A percentile compares a stretch with the other conserved stretches of the same genome.
phyloP scores from a whole-genome alignment of 2,888 invertebrate genomes.

The Geotrupes spiniger region DNA sequence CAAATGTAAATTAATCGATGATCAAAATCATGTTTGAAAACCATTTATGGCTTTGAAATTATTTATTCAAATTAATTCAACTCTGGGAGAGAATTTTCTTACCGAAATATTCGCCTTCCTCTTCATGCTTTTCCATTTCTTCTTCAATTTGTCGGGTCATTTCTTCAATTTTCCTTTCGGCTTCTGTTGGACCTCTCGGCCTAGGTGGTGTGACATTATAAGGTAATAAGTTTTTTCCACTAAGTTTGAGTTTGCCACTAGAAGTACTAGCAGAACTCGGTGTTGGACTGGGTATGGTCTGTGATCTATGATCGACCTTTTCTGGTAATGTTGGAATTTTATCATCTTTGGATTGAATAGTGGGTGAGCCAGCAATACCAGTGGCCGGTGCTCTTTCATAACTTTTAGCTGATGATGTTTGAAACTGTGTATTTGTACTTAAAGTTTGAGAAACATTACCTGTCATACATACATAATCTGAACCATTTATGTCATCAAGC shows the following conservation, averaged over 20 bases:
- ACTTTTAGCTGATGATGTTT: conserved; percentile 47
- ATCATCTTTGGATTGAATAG: conserved; percentile 40
- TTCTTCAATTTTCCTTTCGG: conserved; percentile 90
- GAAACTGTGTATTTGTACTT: conserved; percentile 50
- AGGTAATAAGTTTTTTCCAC: conserved; percentile 71
- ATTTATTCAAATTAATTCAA: too few species aligned
- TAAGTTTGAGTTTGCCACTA: conserved; percentile 52
- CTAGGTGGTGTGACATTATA: conserved; percentile 87
- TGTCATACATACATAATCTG: conserved; percentile 83
- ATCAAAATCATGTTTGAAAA: too few species aligned
- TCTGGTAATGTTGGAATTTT: conserved; percentile 41
- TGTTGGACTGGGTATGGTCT: conserved; percentile 63
- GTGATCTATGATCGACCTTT: conserved; percentile 45
- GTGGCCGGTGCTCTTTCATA: conserved; percentile 49
- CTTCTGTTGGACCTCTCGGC: conserved; percentile 86
- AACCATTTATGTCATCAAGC: conserved; percentile 70
- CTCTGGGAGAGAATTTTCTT: conserved; percentile 42
- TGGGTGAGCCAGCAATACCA: conserved; percentile 52
- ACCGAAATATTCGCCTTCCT: conserved; percentile 97
- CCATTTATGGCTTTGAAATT: too few species aligned
- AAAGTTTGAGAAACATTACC: conserved; percentile 59
- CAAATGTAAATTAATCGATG: too few species aligned
- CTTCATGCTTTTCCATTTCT: conserved; percentile 93
- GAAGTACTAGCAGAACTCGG: conserved; percentile 57
- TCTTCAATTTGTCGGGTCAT: conserved; percentile 89